Evolutionary conservation across 2,888 invertebrate genomes (phyloP).

Genomic region (Macrostomum cliftonense): DNA sequence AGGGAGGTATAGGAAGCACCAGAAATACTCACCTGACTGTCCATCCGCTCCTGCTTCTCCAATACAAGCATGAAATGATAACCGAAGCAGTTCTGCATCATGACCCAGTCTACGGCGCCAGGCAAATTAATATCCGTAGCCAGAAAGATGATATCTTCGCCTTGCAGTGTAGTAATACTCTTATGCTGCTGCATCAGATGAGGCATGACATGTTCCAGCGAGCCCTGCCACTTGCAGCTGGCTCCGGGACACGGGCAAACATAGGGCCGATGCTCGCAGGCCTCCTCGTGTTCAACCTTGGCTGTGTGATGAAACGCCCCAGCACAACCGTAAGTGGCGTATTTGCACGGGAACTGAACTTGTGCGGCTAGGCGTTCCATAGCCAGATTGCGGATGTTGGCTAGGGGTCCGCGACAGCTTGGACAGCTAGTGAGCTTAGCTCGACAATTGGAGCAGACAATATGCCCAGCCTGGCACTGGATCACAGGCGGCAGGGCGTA

Average conservation of each 20-base stretch:
- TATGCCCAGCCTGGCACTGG: conserved; percentile 92
- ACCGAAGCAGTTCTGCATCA: conserved; percentile 99
- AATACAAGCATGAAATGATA: conserved; percentile 98
- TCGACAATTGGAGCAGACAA: conserved; percentile 88
- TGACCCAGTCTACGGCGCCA: conserved; percentile 91
- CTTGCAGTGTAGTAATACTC: conserved; percentile 90
- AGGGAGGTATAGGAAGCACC: no score
- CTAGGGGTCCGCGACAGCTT: conserved; percentile 85
- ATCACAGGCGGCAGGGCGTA: conserved; percentile 95
- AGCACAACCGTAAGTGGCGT: conserved; percentile 79
- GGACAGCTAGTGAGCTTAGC: conserved; percentile 92
- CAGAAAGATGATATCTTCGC: conserved; percentile 95
- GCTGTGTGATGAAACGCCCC: conserved; percentile 82
- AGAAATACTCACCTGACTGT: conserved; percentile 55
- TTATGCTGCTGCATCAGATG: conserved; percentile 76
- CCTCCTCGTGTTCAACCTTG: conserved; percentile 93
- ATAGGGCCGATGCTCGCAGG: conserved; percentile 73
- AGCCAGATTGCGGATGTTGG: conserved; percentile 87
- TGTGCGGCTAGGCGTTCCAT: conserved; percentile 98
- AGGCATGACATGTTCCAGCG: conserved; percentile 90
- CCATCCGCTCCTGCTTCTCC: conserved; percentile 50
- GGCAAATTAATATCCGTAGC: conserved; percentile 98
- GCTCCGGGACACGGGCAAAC: conserved; percentile 98
- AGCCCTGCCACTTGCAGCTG: conserved; percentile 96
- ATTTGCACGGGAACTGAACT: conserved; percentile 96